Evolutionary conservation across 2,113 vertebrate genomes (phyloP).

Genomic region (Grammomys dolichurus): DNA sequence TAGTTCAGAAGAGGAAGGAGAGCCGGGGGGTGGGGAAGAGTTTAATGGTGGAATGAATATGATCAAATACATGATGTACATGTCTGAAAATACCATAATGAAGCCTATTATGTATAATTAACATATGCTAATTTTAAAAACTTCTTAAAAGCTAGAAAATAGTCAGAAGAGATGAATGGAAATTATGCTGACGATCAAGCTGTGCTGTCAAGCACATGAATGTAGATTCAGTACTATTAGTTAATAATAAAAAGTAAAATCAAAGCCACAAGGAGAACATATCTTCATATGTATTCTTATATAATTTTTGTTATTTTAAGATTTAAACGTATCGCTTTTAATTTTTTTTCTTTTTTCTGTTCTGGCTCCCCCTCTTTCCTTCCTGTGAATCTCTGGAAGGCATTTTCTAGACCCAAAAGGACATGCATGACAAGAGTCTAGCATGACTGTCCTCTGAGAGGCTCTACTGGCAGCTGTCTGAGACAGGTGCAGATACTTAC

Average conservation of each 20-base stretch:
- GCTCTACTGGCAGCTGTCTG: too few species aligned
- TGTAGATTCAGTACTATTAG: neutral
- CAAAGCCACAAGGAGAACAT: neutral
- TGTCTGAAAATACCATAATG: conserved; percentile 1
- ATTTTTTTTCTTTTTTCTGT: neutral
- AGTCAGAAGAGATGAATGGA: neutral
- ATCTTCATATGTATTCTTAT: neutral
- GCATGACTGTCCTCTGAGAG: too few species aligned
- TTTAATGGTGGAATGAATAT: neutral
- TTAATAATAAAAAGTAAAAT: neutral
- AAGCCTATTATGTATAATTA: conserved; percentile 22
- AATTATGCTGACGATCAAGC: neutral
- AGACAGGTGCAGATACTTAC: too few species aligned
- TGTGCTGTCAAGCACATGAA: neutral
- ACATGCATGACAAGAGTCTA: too few species aligned
- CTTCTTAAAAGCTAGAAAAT: neutral
- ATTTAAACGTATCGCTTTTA: neutral
- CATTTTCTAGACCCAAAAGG: neutral
- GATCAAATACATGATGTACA: neutral
- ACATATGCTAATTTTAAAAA: conserved; percentile 6
- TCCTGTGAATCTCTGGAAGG: neutral
- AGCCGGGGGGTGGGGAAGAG: neutral
- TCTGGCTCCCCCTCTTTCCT: neutral
- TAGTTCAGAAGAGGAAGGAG: neutral
- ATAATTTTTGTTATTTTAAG: neutral